Evolutionary conservation across 1,140 invertebrate species (phyloP).

Genomic region (Penaeus indicus): DNA sequence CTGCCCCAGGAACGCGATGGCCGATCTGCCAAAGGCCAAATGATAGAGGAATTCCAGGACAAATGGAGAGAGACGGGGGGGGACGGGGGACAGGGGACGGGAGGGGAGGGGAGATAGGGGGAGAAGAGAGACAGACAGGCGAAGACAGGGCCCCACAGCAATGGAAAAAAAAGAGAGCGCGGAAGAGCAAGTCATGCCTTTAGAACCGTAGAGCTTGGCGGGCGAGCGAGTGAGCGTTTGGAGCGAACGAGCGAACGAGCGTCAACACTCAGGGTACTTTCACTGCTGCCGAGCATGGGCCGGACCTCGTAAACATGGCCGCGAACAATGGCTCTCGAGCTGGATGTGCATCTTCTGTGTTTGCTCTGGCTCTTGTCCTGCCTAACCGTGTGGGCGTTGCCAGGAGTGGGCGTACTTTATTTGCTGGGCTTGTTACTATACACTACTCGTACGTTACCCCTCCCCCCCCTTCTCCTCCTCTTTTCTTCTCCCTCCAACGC

Average conservation of each 20-base stretch:
- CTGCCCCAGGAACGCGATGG: background rate
- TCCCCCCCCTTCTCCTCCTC: background rate
- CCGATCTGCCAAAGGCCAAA: background rate
- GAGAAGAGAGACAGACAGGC: conserved; percentile 20
- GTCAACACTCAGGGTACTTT: conserved; percentile 47
- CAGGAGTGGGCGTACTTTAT: background rate
- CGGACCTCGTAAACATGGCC: background rate
- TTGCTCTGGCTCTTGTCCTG: conserved; percentile 35
- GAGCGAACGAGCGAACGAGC: background rate
- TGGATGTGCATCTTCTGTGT: background rate
- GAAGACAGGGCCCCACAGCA: background rate
- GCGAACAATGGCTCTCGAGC: background rate
- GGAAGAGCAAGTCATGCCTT: conserved; percentile 43
- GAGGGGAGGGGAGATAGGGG: background rate
- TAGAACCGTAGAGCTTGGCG: background rate
- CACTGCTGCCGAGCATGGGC: conserved; percentile 41
- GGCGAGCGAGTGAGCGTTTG: background rate
- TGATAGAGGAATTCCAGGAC: no score
- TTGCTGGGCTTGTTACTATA: no score
- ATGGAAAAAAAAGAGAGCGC: background rate
- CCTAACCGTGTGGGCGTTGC: background rate
- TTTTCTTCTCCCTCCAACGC: background rate
- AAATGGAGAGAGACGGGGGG: background rate
- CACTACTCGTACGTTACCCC: background rate
- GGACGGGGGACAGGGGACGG: background rate